Percentiles rank a stretch among this genome's conserved stretches.
Conservation (phyloP, 2,113 vertebrate species). For the Aix galericulata region DNA sequence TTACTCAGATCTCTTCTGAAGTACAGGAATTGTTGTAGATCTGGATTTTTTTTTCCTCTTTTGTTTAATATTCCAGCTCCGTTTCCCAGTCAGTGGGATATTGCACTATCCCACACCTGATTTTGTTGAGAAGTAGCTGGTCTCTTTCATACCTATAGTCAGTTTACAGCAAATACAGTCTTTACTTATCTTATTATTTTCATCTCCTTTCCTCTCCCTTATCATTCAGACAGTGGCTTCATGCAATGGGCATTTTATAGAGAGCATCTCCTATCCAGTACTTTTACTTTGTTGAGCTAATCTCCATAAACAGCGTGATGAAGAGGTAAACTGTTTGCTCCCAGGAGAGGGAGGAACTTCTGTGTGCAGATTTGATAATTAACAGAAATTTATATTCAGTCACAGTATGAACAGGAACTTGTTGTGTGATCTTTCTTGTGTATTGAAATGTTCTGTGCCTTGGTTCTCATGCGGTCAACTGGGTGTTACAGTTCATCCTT, state of each 20-base stretch:
- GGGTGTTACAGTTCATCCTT: neutral
- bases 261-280: neutral
- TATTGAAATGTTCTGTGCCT: neutral
- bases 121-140: neutral
- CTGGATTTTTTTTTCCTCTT: neutral
- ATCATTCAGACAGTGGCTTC: neutral
- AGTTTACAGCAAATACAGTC: neutral
- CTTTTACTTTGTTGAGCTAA: neutral
- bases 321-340: neutral
- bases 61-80: neutral
- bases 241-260: neutral
- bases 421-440: neutral
- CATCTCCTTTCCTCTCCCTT: neutral
- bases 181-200: neutral
- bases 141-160: neutral
- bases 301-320: neutral
- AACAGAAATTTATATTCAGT: neutral
- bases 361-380: neutral
- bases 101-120: neutral
- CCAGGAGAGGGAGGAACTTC: neutral
- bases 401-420: neutral
- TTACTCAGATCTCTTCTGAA: neutral
- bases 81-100: neutral
- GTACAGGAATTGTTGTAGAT: neutral
- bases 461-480: neutral